Conservation (phyloP, 2,797 vertebrate genomes). For the Spheniscus humboldti region DNA sequence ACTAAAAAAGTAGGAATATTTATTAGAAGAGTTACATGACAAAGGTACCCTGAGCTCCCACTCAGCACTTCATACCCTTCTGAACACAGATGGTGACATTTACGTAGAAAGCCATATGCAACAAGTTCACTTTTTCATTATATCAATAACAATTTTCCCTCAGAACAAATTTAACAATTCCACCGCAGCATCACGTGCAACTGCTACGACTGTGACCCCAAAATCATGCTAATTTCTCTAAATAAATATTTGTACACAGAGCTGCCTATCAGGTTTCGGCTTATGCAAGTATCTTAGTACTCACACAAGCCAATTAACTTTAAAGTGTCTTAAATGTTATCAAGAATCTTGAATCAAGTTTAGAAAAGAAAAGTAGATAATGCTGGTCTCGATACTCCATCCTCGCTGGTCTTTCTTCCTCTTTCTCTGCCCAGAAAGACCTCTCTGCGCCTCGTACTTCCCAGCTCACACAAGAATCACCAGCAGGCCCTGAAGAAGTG, state of each 20-base stretch:
- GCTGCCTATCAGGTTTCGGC: background rate
- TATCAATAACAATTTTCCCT: background rate
- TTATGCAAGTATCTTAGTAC: rapidly evolving
- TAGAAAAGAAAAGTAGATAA: background rate
- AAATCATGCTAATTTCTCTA: background rate
- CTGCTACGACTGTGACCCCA: background rate
- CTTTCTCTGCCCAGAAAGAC: background rate
- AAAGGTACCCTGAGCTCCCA: background rate
- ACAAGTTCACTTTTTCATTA: background rate
- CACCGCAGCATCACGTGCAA: background rate
- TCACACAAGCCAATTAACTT: background rate
- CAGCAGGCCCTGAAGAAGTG: background rate
- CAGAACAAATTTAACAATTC: background rate
- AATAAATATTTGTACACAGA: constrained; percentile 1
- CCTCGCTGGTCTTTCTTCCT: background rate
- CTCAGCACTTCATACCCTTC: background rate
- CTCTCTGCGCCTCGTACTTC: rapidly evolving
- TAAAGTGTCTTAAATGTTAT: background rate
- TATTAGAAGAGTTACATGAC: background rate
- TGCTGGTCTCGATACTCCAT: background rate
- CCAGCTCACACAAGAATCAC: background rate
- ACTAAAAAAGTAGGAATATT: background rate
- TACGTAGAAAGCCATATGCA: background rate
- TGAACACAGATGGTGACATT: rapidly evolving
- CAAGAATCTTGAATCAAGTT: background rate